Evolutionary conservation across 64 coral and sea anemone species (phyloP), one percentile per base, ranked within the genome.

Genomic region (Montipora foliosa): DNA sequence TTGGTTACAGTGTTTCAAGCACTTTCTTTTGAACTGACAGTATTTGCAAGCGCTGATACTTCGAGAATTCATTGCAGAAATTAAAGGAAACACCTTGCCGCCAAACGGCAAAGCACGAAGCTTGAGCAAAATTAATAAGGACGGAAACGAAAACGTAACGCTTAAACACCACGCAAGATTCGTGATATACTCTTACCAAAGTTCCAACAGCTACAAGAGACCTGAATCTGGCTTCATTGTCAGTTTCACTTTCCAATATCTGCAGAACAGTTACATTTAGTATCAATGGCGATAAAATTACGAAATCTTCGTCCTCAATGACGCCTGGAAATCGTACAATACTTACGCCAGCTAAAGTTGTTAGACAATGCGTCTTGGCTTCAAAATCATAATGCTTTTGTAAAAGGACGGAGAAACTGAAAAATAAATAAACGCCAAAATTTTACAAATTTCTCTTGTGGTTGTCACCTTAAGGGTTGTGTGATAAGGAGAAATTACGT

Each of bases 371-470:
- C 4, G 90, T 94, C 79, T 94, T 93, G 47, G 92, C 92, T 78
- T 91, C 95, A 88, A 97, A 92, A 51, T 97, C 95, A 11, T 57
- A 78, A 48, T 94, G 89, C 64, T 94, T 82, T 47, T 81, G 95
- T 69, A 94, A 81, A 76, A 92, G 73, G n/a, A 94, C 93, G 4
- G 92, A 90, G 70, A 83, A 97, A 91, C 95, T 97, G 72, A 51
- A 97, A 87, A 80, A 55, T 57, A 83, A 53, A 82, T 9, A 64
- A 55, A 25, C n/a, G 76, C 14, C 53, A 57, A 57, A 57, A 57
- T 57, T 57, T 57, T 11, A 57, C 6, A 57, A 57, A 57, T 37
- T 37, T 37, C 29, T 37, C 1, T 37, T 37, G 29, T 37, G 29
- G 29, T 37, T 37, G 29, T 37, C 29, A 37, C 29, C 29, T 37